Percentiles rank a stretch among this genome's conserved stretches.
phyloP scores from a whole-genome alignment of 2,113 vertebrate genomes.

The Paralichthys olivaceus region DNA sequence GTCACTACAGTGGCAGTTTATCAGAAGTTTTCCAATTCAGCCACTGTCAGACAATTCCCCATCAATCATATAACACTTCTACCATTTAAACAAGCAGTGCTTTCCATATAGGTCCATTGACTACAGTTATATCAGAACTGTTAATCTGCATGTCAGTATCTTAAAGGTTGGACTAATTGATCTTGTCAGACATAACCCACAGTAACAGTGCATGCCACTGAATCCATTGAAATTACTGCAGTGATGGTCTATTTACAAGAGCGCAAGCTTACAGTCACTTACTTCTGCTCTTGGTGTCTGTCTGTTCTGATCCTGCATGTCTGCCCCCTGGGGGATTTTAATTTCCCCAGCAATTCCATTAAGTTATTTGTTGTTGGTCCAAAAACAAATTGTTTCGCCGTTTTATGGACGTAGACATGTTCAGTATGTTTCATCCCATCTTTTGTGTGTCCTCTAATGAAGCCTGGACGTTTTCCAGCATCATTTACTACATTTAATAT shows the following conservation, averaged over 20 bases:
- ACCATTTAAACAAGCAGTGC: neutral
- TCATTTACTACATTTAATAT: neutral
- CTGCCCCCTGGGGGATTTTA: conserved; percentile 2
- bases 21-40: neutral
- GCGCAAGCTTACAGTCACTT: neutral
- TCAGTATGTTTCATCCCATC: neutral
- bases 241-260: neutral
- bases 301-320: conserved; percentile 2
- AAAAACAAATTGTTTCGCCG: neutral
- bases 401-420: neutral
- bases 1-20: neutral
- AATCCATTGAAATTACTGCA: neutral
- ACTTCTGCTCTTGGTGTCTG: neutral
- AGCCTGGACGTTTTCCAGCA: neutral
- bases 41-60: no score
- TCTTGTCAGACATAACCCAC: neutral
- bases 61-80: neutral
- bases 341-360: neutral
- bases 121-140: no score
- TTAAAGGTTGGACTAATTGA: neutral
- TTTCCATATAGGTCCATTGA: no score
- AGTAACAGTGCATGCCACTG: neutral
- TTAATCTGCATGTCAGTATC: conserved; percentile 1
- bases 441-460: neutral
- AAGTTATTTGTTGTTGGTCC: neutral